Base-by-base conservation (phyloP, 1,140 invertebrate genomes). In the Littorina saxatilis region DNA sequence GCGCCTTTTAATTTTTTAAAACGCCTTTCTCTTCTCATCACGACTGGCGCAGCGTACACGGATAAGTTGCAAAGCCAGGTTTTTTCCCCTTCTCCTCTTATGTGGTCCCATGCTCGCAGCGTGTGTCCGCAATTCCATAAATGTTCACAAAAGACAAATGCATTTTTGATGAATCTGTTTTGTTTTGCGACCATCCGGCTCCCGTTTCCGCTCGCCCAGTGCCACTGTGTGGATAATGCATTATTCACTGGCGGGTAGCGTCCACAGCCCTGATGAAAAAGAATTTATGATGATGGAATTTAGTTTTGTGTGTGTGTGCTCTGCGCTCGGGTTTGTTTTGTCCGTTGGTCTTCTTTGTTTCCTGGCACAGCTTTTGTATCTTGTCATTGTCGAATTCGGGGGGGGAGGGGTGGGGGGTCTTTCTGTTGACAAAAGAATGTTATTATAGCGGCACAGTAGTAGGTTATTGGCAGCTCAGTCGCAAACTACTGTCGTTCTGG, bases 131-230 rank as follows among this genome's bases (percentile, higher is more conserved):
- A 68, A 68, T 40, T 68, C 35, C 66, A 68, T 68, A 68, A 68
- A 39, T 39, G 66, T 35, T 39, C 29, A 32, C 35, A 23, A 20
- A 29, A 37, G 35, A 73, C 40, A 29, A 52, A 73, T 73, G 40
- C 43, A 73, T 73, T 50, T 73, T 73, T 73, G 70, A 73, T 73
- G 39, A 35, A 39, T 23, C 40, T 50, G 40, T 50, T 73, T 50
- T n/a, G 4, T 73, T 50, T 73, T 52, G n/a, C 35, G 15, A 5
- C 39, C 23, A 35, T 43, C 68, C 5, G 43, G 70, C 27, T 50
- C 70, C 4, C 20, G 40, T 39, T 73, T 39, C 11, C 40, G 70
- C 23, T 73, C 1, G 68, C 15, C 27, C 20, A 50, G 39, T 5
- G 7, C 29, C 23, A 35, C 66, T 39, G 40, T 73, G 43, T 35